Base-by-base conservation (phyloP, 2,797 vertebrate species). In the Clangula hyemalis region DNA sequence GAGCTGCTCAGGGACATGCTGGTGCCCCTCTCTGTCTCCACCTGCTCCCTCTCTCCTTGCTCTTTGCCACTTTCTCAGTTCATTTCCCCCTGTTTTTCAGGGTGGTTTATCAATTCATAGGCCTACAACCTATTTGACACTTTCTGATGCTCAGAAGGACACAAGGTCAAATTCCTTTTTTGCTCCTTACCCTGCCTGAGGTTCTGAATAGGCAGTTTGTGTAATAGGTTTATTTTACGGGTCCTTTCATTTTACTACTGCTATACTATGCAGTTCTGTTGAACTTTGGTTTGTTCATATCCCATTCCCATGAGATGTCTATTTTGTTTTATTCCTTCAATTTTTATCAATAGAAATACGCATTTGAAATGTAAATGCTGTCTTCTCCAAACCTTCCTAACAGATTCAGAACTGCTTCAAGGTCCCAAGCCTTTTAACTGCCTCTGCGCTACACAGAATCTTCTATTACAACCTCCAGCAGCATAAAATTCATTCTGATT, bases 231-330 rank as follows among this genome's bases (percentile, higher is more conserved):
- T 79, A 45, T 87, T 83, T 90, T 85, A 89, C 61, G 13, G 83
- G 62, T 72, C 25, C 27, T 86, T 90, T 64, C 5, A 30, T 93
- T 93, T 88, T 74, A 53, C 7, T 76, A 27, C 73, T 58, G 32
- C 28, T 83, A 28, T 71, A 20, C 10, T 57, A 11, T 79, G 64
- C 28, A 54, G 25, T 84, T 91, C 64, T 86, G 41, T 66, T 68
- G 25, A 83, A 74, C 49, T 93, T 87, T 30, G 82, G 64, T 84
- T 93, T 93, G 68, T 22, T 91, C 74, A 61, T 95, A 82, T 51
- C 64, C 10, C 70, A 14, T 47, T 88, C 60, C 65, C 38, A 8
- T n/a, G 66, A 82, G 20, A 20, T 64, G 34, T 61, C 81, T 86
- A 16, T 92, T 72, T 90, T 72, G n/a, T 82, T 95, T 28, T 47